Evolutionary conservation across 2,888 invertebrate species (phyloP).

Genomic region (Dimorphilus gyrociliatus): DNA sequence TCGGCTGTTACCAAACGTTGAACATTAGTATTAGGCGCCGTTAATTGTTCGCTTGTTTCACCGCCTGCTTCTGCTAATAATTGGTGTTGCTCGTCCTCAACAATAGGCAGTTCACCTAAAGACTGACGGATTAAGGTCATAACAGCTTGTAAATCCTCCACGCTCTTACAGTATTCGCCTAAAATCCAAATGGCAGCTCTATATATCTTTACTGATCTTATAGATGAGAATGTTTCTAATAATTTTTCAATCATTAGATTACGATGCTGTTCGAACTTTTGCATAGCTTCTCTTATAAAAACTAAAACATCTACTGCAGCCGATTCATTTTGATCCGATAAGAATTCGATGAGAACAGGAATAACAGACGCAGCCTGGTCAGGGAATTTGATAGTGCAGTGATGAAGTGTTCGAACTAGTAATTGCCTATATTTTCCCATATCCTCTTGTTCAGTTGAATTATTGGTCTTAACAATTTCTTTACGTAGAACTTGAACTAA

Average conservation of each 20-base stretch:
- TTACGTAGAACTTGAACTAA: slow-evolving; percentile 78
- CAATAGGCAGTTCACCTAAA: slow-evolving; percentile 48
- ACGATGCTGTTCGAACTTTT: slow-evolving; percentile 65
- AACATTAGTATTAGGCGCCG: slow-evolving; percentile 19
- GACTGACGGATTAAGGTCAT: slow-evolving; percentile 57
- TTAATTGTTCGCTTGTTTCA: slow-evolving; percentile 12
- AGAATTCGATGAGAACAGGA: slow-evolving; percentile 79
- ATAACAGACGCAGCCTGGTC: slow-evolving; percentile 84
- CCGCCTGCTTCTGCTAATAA: slow-evolving; percentile 6
- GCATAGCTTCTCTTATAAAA: slow-evolving; percentile 82
- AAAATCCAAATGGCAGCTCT: slow-evolving; percentile 91
- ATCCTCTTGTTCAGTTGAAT: slow-evolving; percentile 74
- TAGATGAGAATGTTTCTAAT: slow-evolving; percentile 63
- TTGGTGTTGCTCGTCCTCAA: slow-evolving; percentile 5
- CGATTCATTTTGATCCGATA: slow-evolving; percentile 41
- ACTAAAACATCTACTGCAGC: slow-evolving; percentile 85
- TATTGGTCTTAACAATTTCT: slow-evolving; percentile 73
- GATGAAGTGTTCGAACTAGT: slow-evolving; percentile 80
- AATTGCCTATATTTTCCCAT: slow-evolving; percentile 86
- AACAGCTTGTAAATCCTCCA: slow-evolving; percentile 60
- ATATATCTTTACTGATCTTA: slow-evolving; percentile 76
- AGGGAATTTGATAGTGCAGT: slow-evolving; percentile 73
- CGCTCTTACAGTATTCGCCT: slow-evolving; percentile 75
- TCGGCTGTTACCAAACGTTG: slow-evolving; percentile 83
- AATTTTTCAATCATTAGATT: slow-evolving; percentile 56